Conservation (phyloP, 2,113 vertebrate genomes). For the Burhinus bistriatus region DNA sequence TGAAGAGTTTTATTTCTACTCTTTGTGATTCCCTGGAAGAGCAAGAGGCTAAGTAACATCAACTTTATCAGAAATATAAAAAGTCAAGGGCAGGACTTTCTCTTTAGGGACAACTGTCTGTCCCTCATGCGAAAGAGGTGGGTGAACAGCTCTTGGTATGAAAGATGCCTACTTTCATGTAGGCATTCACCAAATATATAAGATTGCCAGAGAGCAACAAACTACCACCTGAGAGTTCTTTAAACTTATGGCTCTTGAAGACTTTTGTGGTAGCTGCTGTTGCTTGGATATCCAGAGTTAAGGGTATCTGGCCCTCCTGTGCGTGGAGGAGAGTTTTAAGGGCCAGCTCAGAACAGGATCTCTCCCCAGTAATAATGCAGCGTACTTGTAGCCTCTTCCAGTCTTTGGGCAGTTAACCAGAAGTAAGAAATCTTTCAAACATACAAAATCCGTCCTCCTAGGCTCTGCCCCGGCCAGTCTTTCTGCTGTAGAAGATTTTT, state of each 20-base stretch:
- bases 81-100: not conserved
- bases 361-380: not conserved
- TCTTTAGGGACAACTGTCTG: not conserved
- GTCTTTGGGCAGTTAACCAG: not conserved
- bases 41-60: not conserved
- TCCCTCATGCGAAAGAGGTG: not conserved
- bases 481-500: not conserved
- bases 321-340: not conserved
- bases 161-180: not conserved
- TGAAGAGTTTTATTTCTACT: not conserved
- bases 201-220: not conserved
- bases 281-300: not conserved
- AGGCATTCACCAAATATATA: not conserved
- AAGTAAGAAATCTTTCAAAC: not conserved
- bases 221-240: not conserved
- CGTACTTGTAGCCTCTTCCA: not conserved
- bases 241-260: not conserved
- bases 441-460: not conserved
- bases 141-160: not conserved
- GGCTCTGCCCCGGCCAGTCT: not conserved
- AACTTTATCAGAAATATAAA: not conserved
- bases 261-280: not conserved
- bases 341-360: not conserved
- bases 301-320: not conserved
- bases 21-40: not conserved